Base-by-base conservation (phyloP, 2,113 vertebrate genomes). In the Vulpes vulpes region DNA sequence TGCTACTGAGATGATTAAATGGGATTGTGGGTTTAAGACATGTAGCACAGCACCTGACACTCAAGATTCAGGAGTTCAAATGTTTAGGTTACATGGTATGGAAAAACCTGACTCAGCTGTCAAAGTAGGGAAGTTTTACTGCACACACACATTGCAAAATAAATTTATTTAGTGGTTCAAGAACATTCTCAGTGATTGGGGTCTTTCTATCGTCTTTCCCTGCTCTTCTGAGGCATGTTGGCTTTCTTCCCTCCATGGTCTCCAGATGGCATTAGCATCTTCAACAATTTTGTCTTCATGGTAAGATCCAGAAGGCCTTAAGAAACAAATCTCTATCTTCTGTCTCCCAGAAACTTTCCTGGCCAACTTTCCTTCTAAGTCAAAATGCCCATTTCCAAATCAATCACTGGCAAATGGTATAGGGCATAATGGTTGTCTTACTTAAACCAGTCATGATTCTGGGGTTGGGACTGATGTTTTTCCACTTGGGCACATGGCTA, bases 341-440 rank as follows among this genome's bases (percentile, higher is more conserved):
- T 71, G 5, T 53, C 4, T 64, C 80, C 80, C 2, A 84, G 81
- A 84, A 95, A 73, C 8, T 88, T 97, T 91, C 53, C 22, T 43
- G 79, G 25, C 2, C 38, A 83, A 67, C 16, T 83, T 71, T 82
- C 11, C 11, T 38, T 49, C n/a, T 1, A 93, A 12, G 30, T 91
- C 55, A 95, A 81, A 91, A 95, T 32, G 11, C 3, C 55, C 35
- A 79, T 95, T 84, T 84, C 67, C 74, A 91, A 73, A 59, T 10
- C 8, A 91, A 55, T 93, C 30, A 91, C 14, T 86, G 19, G 32
- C 3, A 60, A 83, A 88, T 71, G 55, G 19, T 60, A 80, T n/a
- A 73, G 64, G 16, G 9, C 27, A 94, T 9, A 59, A 62, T 51
- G 2, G 65, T 38, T 84, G 10, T 84, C 57, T 71, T 91, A 89